These are phyloP conservation scores for Metacarcinus magister DNA, from an alignment of 2,888 invertebrate species.

Conservation along the genomic window DNA sequence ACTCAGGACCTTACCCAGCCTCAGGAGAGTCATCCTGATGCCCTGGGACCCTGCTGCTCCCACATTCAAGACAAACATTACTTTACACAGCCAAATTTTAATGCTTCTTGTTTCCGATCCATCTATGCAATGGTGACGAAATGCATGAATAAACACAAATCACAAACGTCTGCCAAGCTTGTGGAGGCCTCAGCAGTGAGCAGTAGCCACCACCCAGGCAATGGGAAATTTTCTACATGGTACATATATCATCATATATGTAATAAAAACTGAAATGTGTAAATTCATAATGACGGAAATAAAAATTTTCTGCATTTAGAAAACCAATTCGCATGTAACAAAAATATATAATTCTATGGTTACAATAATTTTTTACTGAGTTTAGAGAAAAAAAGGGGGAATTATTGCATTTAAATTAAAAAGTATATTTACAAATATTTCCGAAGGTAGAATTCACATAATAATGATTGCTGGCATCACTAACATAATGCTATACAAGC, in stretches of 20 bases:
- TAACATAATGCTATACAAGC: conserved; percentile 41
- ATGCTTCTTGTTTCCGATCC: conserved; percentile 10
- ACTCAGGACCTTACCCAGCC: background rate
- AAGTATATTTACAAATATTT: conserved; percentile 49
- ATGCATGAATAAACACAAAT: conserved; percentile 29
- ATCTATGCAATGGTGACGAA: conserved; percentile 10
- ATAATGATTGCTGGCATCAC: conserved; percentile 4
- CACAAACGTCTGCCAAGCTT: background rate
- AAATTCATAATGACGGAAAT: background rate
- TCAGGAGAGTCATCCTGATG: background rate
- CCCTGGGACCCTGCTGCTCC: conserved; percentile 30
- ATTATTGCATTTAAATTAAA: conserved; percentile 20
- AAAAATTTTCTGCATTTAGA: background rate
- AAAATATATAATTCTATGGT: conserved; percentile 44
- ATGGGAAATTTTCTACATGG: conserved; percentile 27
- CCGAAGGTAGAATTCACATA: conserved; percentile 26
- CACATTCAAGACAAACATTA: conserved; percentile 42
- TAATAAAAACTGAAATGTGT: conserved; percentile 8
- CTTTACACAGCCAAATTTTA: conserved; percentile 46
- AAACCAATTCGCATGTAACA: conserved; percentile 26
- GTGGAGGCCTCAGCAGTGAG: background rate
- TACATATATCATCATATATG: background rate
- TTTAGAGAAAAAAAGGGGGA: background rate
- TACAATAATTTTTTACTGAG: background rate
- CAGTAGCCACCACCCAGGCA: conserved; percentile 14